phyloP scores from a whole-genome alignment of 2,113 vertebrate genomes.

The Rutilus rutilus region DNA sequence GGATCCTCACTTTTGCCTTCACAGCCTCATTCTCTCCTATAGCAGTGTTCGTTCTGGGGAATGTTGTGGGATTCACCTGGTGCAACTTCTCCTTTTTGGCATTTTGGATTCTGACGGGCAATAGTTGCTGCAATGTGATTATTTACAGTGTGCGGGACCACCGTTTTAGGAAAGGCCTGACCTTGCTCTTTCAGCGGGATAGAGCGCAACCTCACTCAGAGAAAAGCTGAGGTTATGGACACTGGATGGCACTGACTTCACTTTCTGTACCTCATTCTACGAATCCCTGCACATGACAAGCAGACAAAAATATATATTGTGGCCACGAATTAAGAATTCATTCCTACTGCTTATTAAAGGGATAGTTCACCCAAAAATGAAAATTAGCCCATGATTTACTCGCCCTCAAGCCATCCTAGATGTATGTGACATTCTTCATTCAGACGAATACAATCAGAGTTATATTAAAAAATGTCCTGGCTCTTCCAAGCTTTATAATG shows the following conservation, averaged over 20 bases:
- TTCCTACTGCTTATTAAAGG: too few species aligned
- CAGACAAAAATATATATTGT: too few species aligned
- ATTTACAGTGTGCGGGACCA: constrained; percentile 83
- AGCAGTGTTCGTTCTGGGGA: constrained; percentile 82
- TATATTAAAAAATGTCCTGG: too few species aligned
- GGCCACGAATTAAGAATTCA: too few species aligned
- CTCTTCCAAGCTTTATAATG: too few species aligned
- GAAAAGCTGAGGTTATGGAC: constrained; percentile 63
- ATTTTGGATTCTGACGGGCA: constrained; percentile 84
- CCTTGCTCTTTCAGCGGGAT: constrained; percentile 75
- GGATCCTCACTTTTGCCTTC: constrained; percentile 82
- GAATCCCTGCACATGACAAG: too few species aligned
- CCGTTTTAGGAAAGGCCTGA: constrained; percentile 81
- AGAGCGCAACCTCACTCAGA: constrained; percentile 64
- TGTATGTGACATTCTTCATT: too few species aligned
- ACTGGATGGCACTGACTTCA: background rate
- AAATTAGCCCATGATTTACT: too few species aligned
- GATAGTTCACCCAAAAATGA: too few species aligned
- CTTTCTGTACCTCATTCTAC: background rate
- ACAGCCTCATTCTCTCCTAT: constrained; percentile 81
- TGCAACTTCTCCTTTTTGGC: constrained; percentile 86
- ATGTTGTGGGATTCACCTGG: constrained; percentile 81
- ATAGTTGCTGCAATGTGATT: constrained; percentile 86
- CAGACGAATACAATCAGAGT: too few species aligned
- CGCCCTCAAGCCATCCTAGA: too few species aligned